Base-by-base conservation (phyloP, 2,113 vertebrate species). In the Myanophis thanlyinensis region DNA sequence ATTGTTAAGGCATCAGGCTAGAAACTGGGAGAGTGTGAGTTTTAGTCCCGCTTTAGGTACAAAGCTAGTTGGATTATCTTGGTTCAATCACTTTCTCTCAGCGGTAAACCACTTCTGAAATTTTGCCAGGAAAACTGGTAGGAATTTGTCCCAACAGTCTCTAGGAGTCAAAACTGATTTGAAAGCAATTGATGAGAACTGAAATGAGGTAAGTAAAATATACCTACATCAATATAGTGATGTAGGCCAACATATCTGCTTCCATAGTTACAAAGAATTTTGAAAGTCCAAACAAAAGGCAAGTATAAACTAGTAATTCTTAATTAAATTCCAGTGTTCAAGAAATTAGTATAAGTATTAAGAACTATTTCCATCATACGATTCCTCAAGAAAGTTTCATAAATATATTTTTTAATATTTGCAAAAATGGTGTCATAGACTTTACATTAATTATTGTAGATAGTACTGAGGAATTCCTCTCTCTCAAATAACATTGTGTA, bases 261-360 rank as follows among this genome's bases (percentile, higher is more conserved):
- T 53, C 91, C 67, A 89, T 85, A 56, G 87, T 92, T 89, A 85
- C 67, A 56, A 85, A 89, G 49, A 89, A 85, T 89, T 56, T 85
- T 49, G 30, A 85, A 51, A 56, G 20, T 30, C 25, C 18, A 89
- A 47, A 40, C 40, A 84, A 59, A 54, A 89, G 87, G 44, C 87
- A 92, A 89, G 91, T 13, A 67, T 89, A 48, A 30, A 85, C 91
- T 92, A 47, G 91, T 54, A 56, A 48, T 49, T 11, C 20, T 92
- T 92, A 89, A 85, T 89, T 22, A 89, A 92, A 89, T 92, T 89
- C 87, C 59, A 84, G 49, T 80, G 73, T 80, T 44, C 35, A 44
- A 80, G 73, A 44, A 80, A 80, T 73, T 73, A 40, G 67, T 73
- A 73, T 80, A 80, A 53, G 59, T n/a, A 27, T 53, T 85, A 25